Evolutionary conservation across 2,113 vertebrate species (phyloP), one percentile per base, ranked within the genome.

Genomic region (Megaleporinus macrocephalus): DNA sequence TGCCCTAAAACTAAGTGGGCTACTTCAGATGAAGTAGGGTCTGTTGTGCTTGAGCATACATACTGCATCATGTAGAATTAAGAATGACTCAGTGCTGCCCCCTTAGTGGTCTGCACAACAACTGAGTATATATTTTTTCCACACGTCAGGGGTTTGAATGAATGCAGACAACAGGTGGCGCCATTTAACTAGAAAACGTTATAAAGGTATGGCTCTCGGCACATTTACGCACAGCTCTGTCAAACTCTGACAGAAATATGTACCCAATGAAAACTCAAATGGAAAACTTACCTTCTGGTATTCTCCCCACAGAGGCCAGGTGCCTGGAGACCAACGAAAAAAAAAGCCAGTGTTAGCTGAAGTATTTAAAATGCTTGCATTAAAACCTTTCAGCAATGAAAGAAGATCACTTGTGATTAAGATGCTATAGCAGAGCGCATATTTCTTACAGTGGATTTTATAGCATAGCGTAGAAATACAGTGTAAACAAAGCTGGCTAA

Each of bases 211-310:
- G 2, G 15, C 12, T 66, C 7, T 44, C 12, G 18, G 30, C 16
- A 65, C 29, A 29, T 55, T 77, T 0, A 29, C 24, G 0, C 0
- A 14, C 10, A 6, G 29, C 13, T 30, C 0, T 33, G 36, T 55
- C 11, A 55, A 73, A 18, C 30, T 62, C 76, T 29, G n/a, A 70
- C 62, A 49, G 36, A 51, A 79, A 62, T 74, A 27, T 14, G 15
- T 80, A 22, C 15, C 14, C 62, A 24, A 27, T 57, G 24, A 47
- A 73, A 69, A 65, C 36, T 41, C 14, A 49, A 47, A 76, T 3
- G 27, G 53, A 55, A 73, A 83, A 89, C 90, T 72, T 87, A 94
- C 94, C 91, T 47, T 91, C 68, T 55, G 92, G 91, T 6, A 92
- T 74, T 85, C 90, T 90, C 85, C 92, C 92, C 80, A 87, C 84